phyloP scores from a whole-genome alignment of 2,888 invertebrate species.

The Heliconius cydno region DNA sequence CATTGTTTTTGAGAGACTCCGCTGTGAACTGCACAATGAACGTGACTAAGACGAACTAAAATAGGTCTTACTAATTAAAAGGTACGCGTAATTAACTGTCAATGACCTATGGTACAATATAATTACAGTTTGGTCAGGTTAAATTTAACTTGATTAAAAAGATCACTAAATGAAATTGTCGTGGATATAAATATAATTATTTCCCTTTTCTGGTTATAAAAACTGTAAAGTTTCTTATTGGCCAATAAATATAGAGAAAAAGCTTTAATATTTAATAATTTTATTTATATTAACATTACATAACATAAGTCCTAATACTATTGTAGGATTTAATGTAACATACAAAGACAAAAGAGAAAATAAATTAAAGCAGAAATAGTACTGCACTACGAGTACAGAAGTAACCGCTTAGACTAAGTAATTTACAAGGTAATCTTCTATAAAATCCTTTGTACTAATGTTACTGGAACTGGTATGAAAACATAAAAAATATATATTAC shows the following conservation, averaged over 20 bases:
- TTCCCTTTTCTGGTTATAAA: background rate
- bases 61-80: constrained; percentile 26
- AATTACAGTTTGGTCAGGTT: background rate
- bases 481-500: background rate
- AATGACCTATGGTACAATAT: background rate
- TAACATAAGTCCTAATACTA: background rate
- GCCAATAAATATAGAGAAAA: background rate
- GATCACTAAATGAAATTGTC: background rate
- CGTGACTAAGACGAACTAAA: constrained; percentile 8
- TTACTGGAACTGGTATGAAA: background rate
- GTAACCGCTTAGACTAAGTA: background rate
- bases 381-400: background rate
- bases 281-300: background rate
- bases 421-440: background rate
- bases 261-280: background rate
- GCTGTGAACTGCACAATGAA: constrained; percentile 14
- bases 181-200: background rate
- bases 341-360: background rate
- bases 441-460: background rate
- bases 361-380: background rate
- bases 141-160: background rate
- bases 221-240: background rate
- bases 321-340: background rate
- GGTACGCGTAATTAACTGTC: constrained; percentile 19
- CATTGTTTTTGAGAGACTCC: constrained; percentile 54